Conservation (phyloP, 2,888 invertebrate genomes). For the Orchesellides sinensis region DNA sequence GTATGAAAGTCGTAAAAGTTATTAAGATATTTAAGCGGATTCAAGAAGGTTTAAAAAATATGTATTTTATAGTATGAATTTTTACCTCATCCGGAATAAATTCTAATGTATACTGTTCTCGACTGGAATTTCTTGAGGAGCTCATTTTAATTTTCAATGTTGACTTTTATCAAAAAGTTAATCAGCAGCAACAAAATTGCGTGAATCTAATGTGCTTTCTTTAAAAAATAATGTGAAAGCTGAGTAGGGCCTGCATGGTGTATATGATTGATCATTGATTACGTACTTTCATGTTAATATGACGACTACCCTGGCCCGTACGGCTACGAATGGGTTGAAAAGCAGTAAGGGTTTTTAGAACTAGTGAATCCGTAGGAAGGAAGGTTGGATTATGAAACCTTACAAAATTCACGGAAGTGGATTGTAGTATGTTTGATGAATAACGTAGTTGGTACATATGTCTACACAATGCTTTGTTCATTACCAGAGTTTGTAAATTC, state of each 20-base stretch:
- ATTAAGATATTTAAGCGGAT: neutral
- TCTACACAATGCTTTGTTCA: constrained; percentile 7
- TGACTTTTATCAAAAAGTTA: too few relatives aligned
- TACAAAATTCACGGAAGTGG: neutral
- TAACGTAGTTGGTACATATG: too few relatives aligned
- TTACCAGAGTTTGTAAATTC: neutral
- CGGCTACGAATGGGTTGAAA: too few relatives aligned
- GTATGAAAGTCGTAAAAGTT: neutral
- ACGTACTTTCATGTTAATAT: too few relatives aligned
- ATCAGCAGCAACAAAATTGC: too few relatives aligned
- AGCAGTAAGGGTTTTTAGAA: too few relatives aligned
- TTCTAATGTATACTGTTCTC: neutral
- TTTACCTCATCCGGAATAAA: constrained; percentile 45
- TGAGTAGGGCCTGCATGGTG: neutral
- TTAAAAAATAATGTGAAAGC: neutral
- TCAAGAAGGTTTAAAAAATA: neutral
- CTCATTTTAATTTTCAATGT: too few relatives aligned
- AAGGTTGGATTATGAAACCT: too few relatives aligned
- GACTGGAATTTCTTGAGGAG: neutral
- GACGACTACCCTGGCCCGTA: too few relatives aligned
- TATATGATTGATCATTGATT: neutral
- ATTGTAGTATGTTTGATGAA: neutral
- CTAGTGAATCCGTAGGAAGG: too few relatives aligned
- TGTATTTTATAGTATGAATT: neutral
- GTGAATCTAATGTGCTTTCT: neutral